A percentile compares a stretch with the other conserved stretches of the same genome.
phyloP scores from a whole-genome alignment of 2,797 vertebrate genomes.

The Hydrocynus forskahlii region DNA sequence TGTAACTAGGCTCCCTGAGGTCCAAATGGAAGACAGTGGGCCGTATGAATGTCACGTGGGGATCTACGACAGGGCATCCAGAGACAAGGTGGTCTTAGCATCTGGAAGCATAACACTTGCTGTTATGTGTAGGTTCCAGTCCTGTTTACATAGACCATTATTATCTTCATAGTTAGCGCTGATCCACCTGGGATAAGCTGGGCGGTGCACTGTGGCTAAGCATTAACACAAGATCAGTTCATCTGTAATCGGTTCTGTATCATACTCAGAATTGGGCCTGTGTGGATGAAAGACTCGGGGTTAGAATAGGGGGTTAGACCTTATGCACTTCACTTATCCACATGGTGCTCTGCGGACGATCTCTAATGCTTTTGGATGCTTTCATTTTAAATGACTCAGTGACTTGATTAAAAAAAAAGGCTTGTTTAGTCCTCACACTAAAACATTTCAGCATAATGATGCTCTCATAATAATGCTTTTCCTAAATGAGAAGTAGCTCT shows the following conservation, averaged over 20 bases:
- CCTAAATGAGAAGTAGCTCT: not conserved
- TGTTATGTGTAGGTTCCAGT: conserved; percentile 85
- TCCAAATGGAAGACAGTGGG: conserved; percentile 90
- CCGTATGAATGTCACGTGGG: conserved; percentile 94
- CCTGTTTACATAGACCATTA: conserved; percentile 16
- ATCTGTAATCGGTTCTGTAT: not conserved
- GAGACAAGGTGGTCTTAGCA: conserved; percentile 89
- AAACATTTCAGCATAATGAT: not conserved
- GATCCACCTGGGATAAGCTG: not conserved
- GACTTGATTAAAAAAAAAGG: not conserved
- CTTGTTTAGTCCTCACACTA: not conserved
- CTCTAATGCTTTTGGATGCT: not conserved
- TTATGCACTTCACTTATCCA: not conserved
- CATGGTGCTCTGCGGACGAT: not conserved
- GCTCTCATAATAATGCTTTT: not conserved
- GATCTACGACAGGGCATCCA: conserved; percentile 86
- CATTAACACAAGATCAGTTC: not conserved
- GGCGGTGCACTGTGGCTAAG: not conserved
- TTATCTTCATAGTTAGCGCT: conserved; percentile 1
- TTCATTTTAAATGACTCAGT: conserved; percentile 1
- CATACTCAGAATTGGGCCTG: not conserved
- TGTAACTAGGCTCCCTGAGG: conserved; percentile 87
- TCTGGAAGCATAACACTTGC: conserved; percentile 88
- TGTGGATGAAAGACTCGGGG: not conserved
- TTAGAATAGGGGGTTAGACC: not conserved